These are phyloP conservation scores for Alaudala cheleensis DNA, from an alignment of 2,113 vertebrate genomes.

Conservation along the genomic window DNA sequence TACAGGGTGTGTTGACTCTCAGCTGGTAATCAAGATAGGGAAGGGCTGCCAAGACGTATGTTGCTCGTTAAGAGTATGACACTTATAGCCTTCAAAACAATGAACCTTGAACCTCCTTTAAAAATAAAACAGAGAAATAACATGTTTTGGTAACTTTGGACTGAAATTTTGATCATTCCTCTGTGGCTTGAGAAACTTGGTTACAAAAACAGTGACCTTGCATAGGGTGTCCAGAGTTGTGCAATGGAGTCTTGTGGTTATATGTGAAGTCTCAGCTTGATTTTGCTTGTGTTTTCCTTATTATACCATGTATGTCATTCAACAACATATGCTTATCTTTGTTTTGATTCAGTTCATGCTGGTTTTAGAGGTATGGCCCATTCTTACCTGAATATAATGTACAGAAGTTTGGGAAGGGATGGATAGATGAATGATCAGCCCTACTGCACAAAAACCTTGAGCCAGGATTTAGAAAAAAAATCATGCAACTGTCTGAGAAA, in stretches of 20 bases:
- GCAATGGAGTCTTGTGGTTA: background rate
- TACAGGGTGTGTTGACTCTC: background rate
- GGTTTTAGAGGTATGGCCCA: background rate
- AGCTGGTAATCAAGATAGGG: background rate
- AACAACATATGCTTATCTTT: background rate
- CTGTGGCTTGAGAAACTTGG: background rate
- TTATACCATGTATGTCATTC: background rate
- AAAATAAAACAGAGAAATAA: background rate
- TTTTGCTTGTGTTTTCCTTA: background rate
- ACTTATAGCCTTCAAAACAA: background rate
- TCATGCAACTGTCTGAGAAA: background rate
- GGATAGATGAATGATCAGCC: background rate
- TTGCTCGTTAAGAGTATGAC: background rate
- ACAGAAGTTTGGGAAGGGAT: background rate
- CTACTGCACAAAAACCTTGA: background rate
- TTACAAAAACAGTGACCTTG: background rate
- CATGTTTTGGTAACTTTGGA: background rate
- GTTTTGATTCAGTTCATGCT: background rate
- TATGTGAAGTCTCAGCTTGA: background rate
- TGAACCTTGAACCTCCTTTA: background rate
- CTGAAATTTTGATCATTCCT: slow-evolving; percentile 18
- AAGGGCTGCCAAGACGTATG: slow-evolving; percentile 7
- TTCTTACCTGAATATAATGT: background rate
- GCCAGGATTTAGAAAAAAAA: background rate
- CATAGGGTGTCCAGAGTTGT: background rate